These are phyloP conservation scores for Lycophotia porphyrea DNA, from an alignment of 2,888 invertebrate species.

Conservation along the genomic window DNA sequence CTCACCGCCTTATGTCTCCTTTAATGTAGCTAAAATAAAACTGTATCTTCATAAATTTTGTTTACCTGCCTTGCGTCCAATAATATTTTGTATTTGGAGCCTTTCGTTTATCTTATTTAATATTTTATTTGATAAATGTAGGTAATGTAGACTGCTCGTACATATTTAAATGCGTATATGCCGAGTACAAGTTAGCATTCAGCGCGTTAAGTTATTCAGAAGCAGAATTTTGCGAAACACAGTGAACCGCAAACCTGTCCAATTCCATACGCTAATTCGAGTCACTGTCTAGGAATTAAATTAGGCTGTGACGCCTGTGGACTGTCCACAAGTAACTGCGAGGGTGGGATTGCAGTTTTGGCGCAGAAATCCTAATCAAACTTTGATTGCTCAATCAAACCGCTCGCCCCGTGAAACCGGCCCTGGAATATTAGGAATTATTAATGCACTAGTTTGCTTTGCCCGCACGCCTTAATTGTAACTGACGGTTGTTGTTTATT, in stretches of 20 bases:
- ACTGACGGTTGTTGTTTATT: constrained; percentile 44
- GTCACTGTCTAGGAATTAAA: constrained; percentile 13
- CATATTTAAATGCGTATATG: constrained; percentile 43
- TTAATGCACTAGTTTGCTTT: constrained; percentile 56
- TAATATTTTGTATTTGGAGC: constrained; percentile 47
- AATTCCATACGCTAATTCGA: constrained; percentile 31
- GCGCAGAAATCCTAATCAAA: constrained; percentile 38
- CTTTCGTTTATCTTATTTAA: constrained; percentile 57
- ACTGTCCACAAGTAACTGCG: constrained; percentile 1
- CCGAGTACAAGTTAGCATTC: constrained; percentile 41
- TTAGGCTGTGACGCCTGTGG: neutral
- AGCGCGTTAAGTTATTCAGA: constrained; percentile 39
- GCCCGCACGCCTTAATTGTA: constrained; percentile 47
- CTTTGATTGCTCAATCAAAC: constrained; percentile 45
- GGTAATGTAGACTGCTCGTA: constrained; percentile 44
- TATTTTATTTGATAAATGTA: constrained; percentile 63
- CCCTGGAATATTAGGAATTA: constrained; percentile 48
- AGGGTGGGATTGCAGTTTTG: constrained; percentile 20
- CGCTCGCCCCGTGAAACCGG: constrained; percentile 5
- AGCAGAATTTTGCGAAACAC: constrained; percentile 15
- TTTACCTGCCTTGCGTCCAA: constrained; percentile 50
- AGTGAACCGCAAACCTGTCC: neutral
- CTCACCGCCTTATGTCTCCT: constrained; percentile 20
- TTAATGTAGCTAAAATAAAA: constrained; percentile 52
- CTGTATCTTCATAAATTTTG: constrained; percentile 52